phyloP scores from a whole-genome alignment of 1,140 invertebrate species.

The Xylocopa sonorina region DNA sequence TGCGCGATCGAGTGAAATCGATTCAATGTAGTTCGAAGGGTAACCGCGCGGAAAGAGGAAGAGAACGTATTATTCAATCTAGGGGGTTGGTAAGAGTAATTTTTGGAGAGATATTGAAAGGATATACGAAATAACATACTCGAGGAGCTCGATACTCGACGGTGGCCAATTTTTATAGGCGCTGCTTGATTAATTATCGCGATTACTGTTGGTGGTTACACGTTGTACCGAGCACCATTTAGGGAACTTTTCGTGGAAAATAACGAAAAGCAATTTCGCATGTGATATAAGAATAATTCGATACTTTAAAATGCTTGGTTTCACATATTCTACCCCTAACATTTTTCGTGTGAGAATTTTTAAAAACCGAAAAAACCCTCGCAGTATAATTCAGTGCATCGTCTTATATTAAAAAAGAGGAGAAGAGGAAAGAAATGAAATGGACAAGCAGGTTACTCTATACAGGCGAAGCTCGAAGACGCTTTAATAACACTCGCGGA shows the following conservation, averaged over 20 bases:
- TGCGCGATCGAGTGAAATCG: constrained; percentile 15
- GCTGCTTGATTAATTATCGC: constrained; percentile 15
- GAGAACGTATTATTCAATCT: background rate
- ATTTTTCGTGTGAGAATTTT: too few relatives aligned
- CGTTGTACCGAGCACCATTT: too few relatives aligned
- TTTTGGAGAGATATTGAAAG: background rate
- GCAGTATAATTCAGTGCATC: too few relatives aligned
- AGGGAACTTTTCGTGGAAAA: background rate
- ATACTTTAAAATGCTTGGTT: too few relatives aligned
- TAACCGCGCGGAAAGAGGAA: background rate
- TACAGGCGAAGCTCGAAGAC: constrained; percentile 7
- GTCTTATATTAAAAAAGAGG: too few relatives aligned
- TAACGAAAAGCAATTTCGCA: too few relatives aligned
- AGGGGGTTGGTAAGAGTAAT: background rate
- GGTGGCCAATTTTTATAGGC: background rate
- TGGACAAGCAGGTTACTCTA: background rate
- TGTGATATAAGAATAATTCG: too few relatives aligned
- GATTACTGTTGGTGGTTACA: background rate
- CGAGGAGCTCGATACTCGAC: background rate
- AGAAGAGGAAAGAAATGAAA: background rate
- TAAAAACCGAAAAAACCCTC: too few relatives aligned
- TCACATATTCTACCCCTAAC: too few relatives aligned
- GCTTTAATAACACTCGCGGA: constrained; percentile 18
- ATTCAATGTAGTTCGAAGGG: background rate
- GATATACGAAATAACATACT: constrained; percentile 7